Conservation (phyloP, 2,797 vertebrate species). For the Benthosema pterotum region DNA sequence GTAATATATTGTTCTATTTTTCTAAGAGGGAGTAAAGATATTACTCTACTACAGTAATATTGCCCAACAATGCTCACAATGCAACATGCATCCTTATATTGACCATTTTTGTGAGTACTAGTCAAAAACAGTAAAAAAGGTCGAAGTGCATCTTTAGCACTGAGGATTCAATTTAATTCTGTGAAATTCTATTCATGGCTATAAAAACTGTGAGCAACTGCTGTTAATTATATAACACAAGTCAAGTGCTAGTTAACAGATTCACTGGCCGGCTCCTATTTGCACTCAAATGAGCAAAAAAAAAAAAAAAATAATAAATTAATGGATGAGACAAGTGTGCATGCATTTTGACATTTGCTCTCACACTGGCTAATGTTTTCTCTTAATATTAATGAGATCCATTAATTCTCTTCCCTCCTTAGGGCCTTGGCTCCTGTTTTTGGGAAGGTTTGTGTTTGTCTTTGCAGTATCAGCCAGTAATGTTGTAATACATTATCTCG, state of each 20-base stretch:
- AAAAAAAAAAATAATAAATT: no score
- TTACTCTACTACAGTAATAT: no score
- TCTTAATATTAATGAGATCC: constrained; percentile 50
- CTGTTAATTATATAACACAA: constrained; percentile 42
- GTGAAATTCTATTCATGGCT: constrained; percentile 30
- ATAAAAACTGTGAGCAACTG: constrained; percentile 43
- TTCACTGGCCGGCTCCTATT: constrained; percentile 22
- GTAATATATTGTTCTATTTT: no score
- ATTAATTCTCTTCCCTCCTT: constrained; percentile 25
- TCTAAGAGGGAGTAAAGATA: no score
- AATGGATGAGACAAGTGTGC: constrained; percentile 26
- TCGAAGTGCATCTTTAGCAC: no score
- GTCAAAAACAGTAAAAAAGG: no score
- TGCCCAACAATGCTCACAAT: no score
- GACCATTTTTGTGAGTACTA: no score
- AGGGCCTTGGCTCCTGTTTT: constrained; percentile 2
- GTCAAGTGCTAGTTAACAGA: constrained; percentile 37
- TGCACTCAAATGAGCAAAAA: constrained; percentile 30
- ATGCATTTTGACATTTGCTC: constrained; percentile 48
- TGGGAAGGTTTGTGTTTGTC: background rate
- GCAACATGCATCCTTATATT: no score
- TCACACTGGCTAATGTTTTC: constrained; percentile 47
- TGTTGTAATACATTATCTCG: no score
- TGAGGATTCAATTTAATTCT: background rate
- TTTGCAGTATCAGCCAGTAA: no score